These are phyloP conservation scores for Stenichneumon culpator DNA, from an alignment of 2,888 invertebrate species.

Conservation along the genomic window DNA sequence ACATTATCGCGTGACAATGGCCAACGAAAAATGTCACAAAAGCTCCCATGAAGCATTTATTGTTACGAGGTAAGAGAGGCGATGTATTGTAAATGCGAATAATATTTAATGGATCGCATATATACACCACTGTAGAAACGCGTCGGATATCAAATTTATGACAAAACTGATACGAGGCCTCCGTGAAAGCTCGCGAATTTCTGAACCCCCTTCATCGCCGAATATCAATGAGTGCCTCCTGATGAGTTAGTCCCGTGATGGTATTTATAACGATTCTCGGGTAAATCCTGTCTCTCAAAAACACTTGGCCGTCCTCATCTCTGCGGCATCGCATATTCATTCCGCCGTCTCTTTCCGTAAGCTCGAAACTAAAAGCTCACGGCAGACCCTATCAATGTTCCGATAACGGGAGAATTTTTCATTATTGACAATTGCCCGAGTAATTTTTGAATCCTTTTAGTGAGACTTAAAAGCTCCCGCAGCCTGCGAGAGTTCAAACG, in stretches of 20 bases:
- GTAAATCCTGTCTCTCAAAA: not conserved
- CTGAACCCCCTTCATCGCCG: not conserved
- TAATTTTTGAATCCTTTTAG: not conserved
- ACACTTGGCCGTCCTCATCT: not conserved
- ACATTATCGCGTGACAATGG: slow-evolving; percentile 20
- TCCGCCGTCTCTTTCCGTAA: not conserved
- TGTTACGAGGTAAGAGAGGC: not conserved
- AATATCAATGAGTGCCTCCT: not conserved
- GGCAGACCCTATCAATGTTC: not conserved
- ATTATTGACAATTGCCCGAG: not conserved
- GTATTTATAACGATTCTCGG: not conserved
- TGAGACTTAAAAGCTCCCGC: not conserved
- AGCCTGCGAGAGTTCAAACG: not conserved
- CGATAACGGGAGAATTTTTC: not conserved
- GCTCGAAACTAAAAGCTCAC: not conserved
- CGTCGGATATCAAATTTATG: not conserved
- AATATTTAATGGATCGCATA: not conserved
- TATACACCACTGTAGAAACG: too few species aligned
- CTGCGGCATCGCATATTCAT: slow-evolving; percentile 31
- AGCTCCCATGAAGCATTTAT: not conserved
- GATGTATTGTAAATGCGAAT: not conserved
- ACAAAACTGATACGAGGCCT: not conserved
- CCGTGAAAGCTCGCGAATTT: slow-evolving; percentile 1
- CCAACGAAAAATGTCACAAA: not conserved
- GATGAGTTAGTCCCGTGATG: slow-evolving; percentile 6